Conservation (phyloP, 2,888 invertebrate species). For the Drosophila setosimentum region DNA sequence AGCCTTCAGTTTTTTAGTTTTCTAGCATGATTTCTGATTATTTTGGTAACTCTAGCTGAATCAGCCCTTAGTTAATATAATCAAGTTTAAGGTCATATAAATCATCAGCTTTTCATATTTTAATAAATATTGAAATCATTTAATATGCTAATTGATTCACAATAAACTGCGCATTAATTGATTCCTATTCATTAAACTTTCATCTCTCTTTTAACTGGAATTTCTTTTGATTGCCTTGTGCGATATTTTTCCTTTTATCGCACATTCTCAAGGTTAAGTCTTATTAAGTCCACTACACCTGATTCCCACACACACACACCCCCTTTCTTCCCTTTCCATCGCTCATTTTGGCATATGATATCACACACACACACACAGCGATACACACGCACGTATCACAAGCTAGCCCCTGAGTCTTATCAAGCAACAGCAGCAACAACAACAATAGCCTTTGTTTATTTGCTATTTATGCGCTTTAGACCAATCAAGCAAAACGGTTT, state of each 20-base stretch:
- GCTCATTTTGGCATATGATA: constrained; percentile 61
- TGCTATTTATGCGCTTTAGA: constrained; percentile 76
- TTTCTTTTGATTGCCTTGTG: neutral
- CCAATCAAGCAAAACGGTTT: constrained; percentile 80
- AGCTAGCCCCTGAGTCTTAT: constrained; percentile 34
- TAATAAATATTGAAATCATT: neutral
- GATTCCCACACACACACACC: constrained; percentile 18
- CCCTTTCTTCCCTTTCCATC: neutral
- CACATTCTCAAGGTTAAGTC: constrained; percentile 35
- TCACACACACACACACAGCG: constrained; percentile 10
- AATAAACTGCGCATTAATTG: neutral
- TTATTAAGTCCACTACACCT: constrained; percentile 40
- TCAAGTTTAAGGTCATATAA: neutral
- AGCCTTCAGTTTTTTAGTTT: no score
- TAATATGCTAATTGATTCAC: neutral
- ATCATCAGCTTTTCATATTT: neutral
- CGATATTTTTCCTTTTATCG: constrained; percentile 25
- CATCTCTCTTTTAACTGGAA: neutral
- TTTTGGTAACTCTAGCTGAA: neutral
- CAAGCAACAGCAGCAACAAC: constrained; percentile 33
- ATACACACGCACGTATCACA: constrained; percentile 23
- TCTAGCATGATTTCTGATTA: no score
- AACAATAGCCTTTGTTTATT: constrained; percentile 68
- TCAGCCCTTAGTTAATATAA: neutral
- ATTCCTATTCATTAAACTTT: neutral